phyloP scores from a whole-genome alignment of 2,113 vertebrate species.

The Tilapia sparmanii region DNA sequence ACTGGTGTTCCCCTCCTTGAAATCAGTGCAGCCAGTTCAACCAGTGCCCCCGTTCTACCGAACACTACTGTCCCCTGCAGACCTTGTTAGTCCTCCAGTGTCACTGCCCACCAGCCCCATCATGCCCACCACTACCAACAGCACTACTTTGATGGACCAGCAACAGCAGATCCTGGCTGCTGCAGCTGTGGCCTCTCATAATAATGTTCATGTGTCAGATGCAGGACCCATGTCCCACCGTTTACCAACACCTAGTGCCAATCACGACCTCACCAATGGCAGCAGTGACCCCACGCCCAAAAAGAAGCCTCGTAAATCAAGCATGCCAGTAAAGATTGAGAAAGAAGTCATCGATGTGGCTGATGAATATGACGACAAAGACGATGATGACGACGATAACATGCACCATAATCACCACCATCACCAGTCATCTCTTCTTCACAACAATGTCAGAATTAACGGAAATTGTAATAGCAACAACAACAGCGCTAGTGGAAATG shows the following conservation, averaged over 20 bases:
- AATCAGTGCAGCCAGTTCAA: slow-evolving; percentile 96
- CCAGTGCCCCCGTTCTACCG: slow-evolving; percentile 98
- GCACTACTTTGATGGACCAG: slow-evolving; percentile 70
- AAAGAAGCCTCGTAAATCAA: slow-evolving; percentile 98
- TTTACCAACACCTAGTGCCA: slow-evolving; percentile 72
- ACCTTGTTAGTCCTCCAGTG: slow-evolving; percentile 91
- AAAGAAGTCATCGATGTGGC: slow-evolving; percentile 95
- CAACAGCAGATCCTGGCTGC: slow-evolving; percentile 77
- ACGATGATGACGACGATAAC: slow-evolving; percentile 85
- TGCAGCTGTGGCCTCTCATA: slow-evolving; percentile 65
- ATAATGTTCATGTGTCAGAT: slow-evolving; percentile 76
- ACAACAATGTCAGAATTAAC: slow-evolving; percentile 71
- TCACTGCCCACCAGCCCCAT: slow-evolving; percentile 95
- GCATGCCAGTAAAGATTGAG: slow-evolving; percentile 99
- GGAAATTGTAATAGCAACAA: slow-evolving; percentile 85
- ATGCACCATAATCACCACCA: slow-evolving; percentile 64
- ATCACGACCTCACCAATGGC: slow-evolving; percentile 73
- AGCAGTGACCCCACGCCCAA: slow-evolving; percentile 87
- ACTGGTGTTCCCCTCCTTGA: slow-evolving; percentile 90
- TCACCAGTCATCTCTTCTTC: slow-evolving; percentile 58
- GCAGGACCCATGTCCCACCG: slow-evolving; percentile 68
- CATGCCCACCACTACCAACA: slow-evolving; percentile 81
- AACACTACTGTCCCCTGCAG: slow-evolving; percentile 88
- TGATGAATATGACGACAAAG: slow-evolving; percentile 93
- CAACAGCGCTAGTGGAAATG: slow-evolving; percentile 76